A percentile compares a stretch with the other conserved stretches of the same genome.
These are phyloP conservation scores for Dynastes maya DNA, from an alignment of 2,888 invertebrate species.

Conservation along the genomic window DNA sequence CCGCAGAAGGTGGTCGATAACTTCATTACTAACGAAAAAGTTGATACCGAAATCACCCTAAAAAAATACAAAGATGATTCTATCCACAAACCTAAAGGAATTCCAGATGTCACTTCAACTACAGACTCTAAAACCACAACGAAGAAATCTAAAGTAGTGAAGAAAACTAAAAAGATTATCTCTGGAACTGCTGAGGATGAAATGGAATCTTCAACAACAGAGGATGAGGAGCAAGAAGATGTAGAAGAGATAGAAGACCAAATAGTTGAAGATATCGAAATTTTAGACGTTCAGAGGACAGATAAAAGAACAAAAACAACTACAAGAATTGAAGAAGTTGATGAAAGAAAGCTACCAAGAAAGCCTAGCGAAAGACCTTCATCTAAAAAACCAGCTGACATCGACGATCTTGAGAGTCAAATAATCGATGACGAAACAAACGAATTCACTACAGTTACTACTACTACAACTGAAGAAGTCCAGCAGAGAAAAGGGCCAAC, in stretches of 20 bases:
- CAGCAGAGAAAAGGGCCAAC: conserved; percentile 2
- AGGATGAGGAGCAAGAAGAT: conserved; percentile 28
- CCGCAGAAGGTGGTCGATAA: conserved; percentile 23
- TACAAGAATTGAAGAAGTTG: neutral
- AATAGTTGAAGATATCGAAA: conserved; percentile 26
- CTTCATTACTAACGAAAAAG: conserved; percentile 45
- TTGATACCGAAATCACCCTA: conserved; percentile 49
- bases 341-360: neutral
- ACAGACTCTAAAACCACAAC: neutral
- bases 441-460: neutral
- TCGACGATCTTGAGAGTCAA: conserved; percentile 12
- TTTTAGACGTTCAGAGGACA: neutral
- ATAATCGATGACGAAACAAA: neutral
- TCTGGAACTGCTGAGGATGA: conserved; percentile 31
- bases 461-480: conserved; percentile 11
- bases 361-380: neutral
- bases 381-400: no score
- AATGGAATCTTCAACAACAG: conserved; percentile 28
- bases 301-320: conserved; percentile 44
- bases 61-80: conserved; percentile 40
- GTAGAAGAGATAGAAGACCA: conserved; percentile 1
- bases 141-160: neutral
- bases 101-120: conserved; percentile 1
- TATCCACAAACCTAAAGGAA: conserved; percentile 24
- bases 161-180: no score